Base-by-base conservation (phyloP, 2,113 vertebrate species). In the Eulacestoma nigropectus region DNA sequence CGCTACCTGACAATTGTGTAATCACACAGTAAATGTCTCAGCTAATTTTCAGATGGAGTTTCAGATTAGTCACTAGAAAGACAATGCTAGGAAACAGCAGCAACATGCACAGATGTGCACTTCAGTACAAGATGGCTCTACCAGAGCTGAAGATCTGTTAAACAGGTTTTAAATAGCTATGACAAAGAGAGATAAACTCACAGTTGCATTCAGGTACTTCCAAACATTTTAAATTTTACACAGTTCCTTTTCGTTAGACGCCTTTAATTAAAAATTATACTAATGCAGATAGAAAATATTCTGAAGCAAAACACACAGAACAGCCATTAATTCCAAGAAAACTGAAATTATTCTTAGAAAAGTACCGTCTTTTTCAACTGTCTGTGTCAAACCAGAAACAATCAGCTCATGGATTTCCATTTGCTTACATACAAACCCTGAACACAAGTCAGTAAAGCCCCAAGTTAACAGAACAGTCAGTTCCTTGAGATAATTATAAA, bases 51-150 rank as follows among this genome's bases (percentile, higher is more conserved):
- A 88, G 87, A 93, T 76, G 4, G 6, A 32, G 63, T 63, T 95
- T 59, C 87, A 94, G 92, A 90, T 94, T 80, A 83, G 85, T 93
- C 70, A 80, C 87, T 86, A 67, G 64, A 80, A 93, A 86, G 92
- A 91, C 80, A 95, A 84, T 55, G 67, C 47, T 41, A 84, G 94
- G 95, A 93, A 95, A 62, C n/a, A 2, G 52, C 39, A 94, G 87
- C 81, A 68, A 56, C 16, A 5, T 2, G 50, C 81, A 89, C 42
- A 89, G 87, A 87, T 39, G 72, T 20, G 70, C 16, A 18, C 86
- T 84, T 62, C 33, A 33, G 59, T 5, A 74, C 20, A 6, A 3
- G 19, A 44, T 7, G 49, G 69, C 75, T 82, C 73, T 83, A 44
- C 69, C 55, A 74, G 30, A 76, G 35, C 62, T 56, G 59, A 64